Evolutionary conservation across 2,888 invertebrate genomes (phyloP).

Genomic region (Microctonus brassicae): DNA sequence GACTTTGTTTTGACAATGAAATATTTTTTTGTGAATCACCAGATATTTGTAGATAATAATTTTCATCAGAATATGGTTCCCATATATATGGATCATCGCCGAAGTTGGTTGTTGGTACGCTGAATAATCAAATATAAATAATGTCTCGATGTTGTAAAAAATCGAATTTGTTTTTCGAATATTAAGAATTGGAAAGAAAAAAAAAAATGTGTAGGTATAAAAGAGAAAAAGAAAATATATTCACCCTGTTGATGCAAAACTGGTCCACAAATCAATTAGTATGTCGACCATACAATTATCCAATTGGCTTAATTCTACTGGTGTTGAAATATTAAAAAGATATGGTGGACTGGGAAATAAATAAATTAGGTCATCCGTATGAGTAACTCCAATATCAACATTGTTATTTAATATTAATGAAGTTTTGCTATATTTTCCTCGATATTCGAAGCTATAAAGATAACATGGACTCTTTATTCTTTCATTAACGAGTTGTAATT

Average conservation of each 20-base stretch:
- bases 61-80: constrained; percentile 42
- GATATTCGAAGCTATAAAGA: constrained; percentile 46
- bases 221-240: constrained; percentile 1
- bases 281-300: constrained; percentile 59
- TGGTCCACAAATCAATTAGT: constrained; percentile 68
- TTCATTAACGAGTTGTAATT: constrained; percentile 35
- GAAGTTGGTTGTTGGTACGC: constrained; percentile 37
- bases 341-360: constrained; percentile 60
- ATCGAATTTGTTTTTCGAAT: not conserved
- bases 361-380: constrained; percentile 71
- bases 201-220: constrained; percentile 24
- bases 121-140: constrained; percentile 21
- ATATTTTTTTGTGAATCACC: constrained; percentile 35
- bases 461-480: constrained; percentile 35
- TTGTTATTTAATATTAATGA: constrained; percentile 1
- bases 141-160: too few relatives aligned
- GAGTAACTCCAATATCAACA: constrained; percentile 62
- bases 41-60: constrained; percentile 44
- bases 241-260: constrained; percentile 59
- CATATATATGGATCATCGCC: constrained; percentile 34
- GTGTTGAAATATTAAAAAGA: not conserved
- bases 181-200: too few relatives aligned
- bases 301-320: not conserved
- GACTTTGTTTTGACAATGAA: constrained; percentile 5
- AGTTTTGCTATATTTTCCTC: constrained; percentile 40